Evolutionary conservation across 2,113 vertebrate species (phyloP).

Genomic region (Pterocles burchelli): DNA sequence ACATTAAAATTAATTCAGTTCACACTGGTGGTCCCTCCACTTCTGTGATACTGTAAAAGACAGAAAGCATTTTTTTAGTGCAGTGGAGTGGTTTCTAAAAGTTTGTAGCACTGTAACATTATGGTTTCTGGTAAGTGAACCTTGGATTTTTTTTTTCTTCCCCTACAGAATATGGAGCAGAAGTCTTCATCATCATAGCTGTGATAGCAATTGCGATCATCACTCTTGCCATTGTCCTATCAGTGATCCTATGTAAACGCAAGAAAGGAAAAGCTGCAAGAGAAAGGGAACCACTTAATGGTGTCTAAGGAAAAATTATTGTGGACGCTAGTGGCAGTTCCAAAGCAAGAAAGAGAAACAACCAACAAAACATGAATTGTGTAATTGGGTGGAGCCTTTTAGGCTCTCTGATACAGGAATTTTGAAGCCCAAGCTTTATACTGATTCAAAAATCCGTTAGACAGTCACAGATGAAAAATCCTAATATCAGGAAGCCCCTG

Average conservation of each 20-base stretch:
- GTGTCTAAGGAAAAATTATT: constrained; percentile 7
- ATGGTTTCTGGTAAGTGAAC: not conserved
- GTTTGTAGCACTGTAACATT: not conserved
- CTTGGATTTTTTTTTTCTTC: not conserved
- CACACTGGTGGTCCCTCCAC: not conserved
- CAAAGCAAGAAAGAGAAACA: not conserved
- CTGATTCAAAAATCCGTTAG: not conserved
- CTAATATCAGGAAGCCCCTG: not conserved
- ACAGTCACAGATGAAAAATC: not conserved
- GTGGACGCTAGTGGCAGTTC: not conserved
- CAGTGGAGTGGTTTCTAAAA: not conserved
- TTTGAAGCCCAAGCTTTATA: not conserved
- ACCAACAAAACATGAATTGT: not conserved
- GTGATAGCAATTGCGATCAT: constrained; percentile 70
- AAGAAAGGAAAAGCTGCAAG: constrained; percentile 28
- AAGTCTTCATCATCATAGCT: constrained; percentile 71
- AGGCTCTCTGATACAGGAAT: not conserved
- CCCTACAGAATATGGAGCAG: constrained; percentile 72
- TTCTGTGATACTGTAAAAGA: not conserved
- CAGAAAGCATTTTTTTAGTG: not conserved
- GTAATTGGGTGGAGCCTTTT: not conserved
- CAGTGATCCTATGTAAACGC: constrained; percentile 76
- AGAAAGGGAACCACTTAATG: constrained; percentile 67
- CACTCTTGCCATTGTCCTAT: constrained; percentile 53
- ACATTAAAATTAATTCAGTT: not conserved